Evolutionary conservation across 2,113 vertebrate genomes (phyloP).

Genomic region (Paracanthobrama guichenoti): DNA sequence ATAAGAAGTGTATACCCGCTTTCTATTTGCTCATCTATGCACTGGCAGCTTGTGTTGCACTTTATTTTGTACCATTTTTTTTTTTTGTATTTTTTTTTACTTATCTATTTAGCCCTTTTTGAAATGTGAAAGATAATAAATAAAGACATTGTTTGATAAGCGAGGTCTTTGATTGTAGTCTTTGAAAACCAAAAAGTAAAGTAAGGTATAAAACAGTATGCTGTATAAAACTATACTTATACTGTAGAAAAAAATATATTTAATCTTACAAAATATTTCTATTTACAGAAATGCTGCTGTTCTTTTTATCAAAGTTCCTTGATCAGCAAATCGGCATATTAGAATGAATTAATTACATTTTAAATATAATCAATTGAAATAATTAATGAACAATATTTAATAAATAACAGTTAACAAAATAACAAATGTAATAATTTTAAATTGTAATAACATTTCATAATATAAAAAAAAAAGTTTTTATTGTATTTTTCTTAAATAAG

Average conservation of each 20-base stretch:
- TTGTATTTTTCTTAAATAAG: background rate
- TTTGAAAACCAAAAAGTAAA: too few relatives aligned
- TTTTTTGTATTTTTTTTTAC: too few relatives aligned
- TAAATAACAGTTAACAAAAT: background rate
- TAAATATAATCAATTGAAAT: background rate
- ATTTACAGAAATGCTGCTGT: too few relatives aligned
- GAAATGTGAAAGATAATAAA: too few relatives aligned
- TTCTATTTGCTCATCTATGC: too few relatives aligned
- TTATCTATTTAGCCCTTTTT: too few relatives aligned
- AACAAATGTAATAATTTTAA: background rate
- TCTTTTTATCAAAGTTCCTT: background rate
- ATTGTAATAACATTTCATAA: background rate
- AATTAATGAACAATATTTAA: background rate
- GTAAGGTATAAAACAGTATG: too few relatives aligned
- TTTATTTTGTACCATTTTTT: too few relatives aligned
- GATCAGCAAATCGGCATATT: background rate
- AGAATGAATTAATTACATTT: background rate
- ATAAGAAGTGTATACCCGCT: too few relatives aligned
- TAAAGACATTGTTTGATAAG: too few relatives aligned
- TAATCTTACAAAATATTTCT: background rate
- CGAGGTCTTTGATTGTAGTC: too few relatives aligned
- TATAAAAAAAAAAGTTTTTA: background rate
- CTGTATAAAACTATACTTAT: background rate
- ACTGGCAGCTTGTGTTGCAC: too few relatives aligned
- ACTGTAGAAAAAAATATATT: background rate